Evolutionary conservation across 2,888 invertebrate genomes (phyloP).

Genomic region (Cerastis rubricosa): DNA sequence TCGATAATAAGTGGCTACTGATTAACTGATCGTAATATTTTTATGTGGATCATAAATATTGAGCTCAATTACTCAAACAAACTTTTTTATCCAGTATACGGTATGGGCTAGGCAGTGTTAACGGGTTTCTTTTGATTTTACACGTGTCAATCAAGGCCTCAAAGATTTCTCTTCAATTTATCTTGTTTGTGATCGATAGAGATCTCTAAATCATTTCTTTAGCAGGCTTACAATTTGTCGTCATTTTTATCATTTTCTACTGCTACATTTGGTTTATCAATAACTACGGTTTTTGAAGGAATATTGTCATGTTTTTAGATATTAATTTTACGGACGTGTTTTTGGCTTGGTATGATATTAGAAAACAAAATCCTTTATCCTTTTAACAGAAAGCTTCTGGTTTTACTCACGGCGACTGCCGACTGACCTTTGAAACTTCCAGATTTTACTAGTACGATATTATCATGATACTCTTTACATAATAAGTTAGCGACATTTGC

Average conservation of each 20-base stretch:
- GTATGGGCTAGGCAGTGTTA: slow-evolving; percentile 20
- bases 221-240: not conserved
- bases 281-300: not conserved
- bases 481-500: slow-evolving; percentile 46
- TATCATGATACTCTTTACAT: slow-evolving; percentile 46
- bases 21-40: slow-evolving; percentile 67
- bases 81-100: slow-evolving; percentile 45
- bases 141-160: slow-evolving; percentile 22
- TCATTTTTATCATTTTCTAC: not conserved
- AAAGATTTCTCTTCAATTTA: slow-evolving; percentile 21
- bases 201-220: not conserved
- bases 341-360: not conserved
- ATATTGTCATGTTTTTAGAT: not conserved
- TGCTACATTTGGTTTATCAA: not conserved
- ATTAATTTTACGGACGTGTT: not conserved
- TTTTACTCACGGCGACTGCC: slow-evolving; percentile 28
- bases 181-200: not conserved
- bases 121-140: slow-evolving; percentile 27
- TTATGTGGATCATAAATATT: slow-evolving; percentile 66
- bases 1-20: slow-evolving; percentile 67
- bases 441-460: slow-evolving; percentile 36
- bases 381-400: slow-evolving; percentile 41
- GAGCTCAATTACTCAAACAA: slow-evolving; percentile 65
- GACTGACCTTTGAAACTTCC: slow-evolving; percentile 39
- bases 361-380: slow-evolving; percentile 15